Evolutionary conservation across 2,113 vertebrate species (phyloP), one percentile per base, ranked within the genome.

Genomic region (Osmerus eperlanus): DNA sequence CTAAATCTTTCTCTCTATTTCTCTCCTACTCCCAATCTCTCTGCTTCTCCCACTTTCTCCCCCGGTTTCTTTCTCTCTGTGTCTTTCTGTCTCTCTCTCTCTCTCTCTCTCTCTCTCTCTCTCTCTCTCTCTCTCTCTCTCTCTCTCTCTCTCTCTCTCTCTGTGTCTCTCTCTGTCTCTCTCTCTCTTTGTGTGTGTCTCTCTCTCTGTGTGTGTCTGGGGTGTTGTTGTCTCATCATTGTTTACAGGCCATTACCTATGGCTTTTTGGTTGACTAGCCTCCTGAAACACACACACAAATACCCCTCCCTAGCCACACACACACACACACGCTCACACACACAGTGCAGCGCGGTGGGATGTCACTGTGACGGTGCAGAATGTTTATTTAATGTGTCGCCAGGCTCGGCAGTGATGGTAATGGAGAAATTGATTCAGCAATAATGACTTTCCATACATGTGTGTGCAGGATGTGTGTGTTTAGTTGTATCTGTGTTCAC

Each of bases 401-500:
- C 74, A 74, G 77, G 11, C 36, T 62, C 63, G 36, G 67, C 72
- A 62, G 71, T 68, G 80, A 62, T 74, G 72, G 82, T 84, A 84
- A 84, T 84, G 79, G 82, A 79, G 79, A 84, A 84, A 84, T 81
- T 81, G 79, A 84, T 84, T 84, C 79, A 79, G 81, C 79, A 78
- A 79, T 81, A 84, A 84, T 81, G 77, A 79, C 82, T 84, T 81
- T 81, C 79, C 77, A 79, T 84, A 81, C 75, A 76, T 60, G 58
- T 19, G 19, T 47, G 64, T 47, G 18, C 18, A 52, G 19, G 11
- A 19, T 23, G 8, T 32, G 19, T 41, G 11, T 66, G 19, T 21
- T 67, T 19, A 19, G 21, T n/a, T 53, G 47, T 67, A 23, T 54
- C 47, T 51, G 51, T 53, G 23, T 16, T 9, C 16, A 1, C 21